Conservation (phyloP, 2,888 invertebrate genomes). For the Pinctada fucata region DNA sequence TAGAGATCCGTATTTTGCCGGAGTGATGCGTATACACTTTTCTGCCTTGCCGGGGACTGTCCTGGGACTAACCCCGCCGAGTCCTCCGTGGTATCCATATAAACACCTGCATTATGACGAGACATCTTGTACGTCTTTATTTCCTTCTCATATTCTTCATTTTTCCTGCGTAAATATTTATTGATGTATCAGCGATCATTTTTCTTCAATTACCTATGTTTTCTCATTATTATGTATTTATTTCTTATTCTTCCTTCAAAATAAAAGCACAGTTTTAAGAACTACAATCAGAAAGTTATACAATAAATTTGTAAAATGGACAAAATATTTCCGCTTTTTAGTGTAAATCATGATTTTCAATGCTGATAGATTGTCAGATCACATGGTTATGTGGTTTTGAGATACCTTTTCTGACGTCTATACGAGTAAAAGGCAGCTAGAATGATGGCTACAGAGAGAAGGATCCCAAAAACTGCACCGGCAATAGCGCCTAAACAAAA, state of each 20-base stretch:
- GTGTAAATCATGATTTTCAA: background rate
- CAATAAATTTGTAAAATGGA: background rate
- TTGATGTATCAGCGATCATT: too few species aligned
- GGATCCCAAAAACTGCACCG: background rate
- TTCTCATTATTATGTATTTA: too few species aligned
- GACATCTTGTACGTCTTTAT: conserved; percentile 24
- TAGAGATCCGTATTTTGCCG: background rate
- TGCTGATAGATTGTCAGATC: background rate
- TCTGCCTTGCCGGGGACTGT: background rate
- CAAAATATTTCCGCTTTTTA: background rate
- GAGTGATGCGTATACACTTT: background rate
- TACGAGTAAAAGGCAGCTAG: background rate
- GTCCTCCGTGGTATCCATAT: conserved; percentile 32
- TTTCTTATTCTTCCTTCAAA: too few species aligned
- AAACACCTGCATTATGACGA: conserved; percentile 37
- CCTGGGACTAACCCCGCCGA: background rate
- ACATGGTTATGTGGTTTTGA: too few species aligned
- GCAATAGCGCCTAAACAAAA: background rate
- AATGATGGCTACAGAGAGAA: background rate
- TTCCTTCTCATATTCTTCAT: conserved; percentile 29
- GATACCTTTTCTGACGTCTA: background rate
- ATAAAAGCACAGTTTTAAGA: too few species aligned
- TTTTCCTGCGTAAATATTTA: conserved; percentile 16
- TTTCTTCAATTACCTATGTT: too few species aligned
- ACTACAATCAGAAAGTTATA: background rate